Evolutionary conservation across 2,888 invertebrate species (phyloP).

Genomic region (Aphidoletes aphidimyza): DNA sequence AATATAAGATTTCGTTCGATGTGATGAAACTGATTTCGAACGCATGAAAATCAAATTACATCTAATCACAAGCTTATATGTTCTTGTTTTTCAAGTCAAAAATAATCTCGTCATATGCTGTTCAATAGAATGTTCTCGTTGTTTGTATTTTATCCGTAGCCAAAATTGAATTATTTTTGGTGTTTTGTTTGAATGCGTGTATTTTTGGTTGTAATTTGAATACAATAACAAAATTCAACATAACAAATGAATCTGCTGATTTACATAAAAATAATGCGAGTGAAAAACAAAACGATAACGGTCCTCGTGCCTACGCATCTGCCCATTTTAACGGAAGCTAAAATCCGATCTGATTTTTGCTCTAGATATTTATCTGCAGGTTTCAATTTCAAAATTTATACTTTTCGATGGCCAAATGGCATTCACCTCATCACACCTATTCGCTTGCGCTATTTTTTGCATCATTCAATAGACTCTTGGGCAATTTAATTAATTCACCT

Average conservation of each 20-base stretch:
- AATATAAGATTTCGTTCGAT: not conserved
- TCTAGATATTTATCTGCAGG: no score
- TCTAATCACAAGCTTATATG: not conserved
- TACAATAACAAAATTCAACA: not conserved
- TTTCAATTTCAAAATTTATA: not conserved
- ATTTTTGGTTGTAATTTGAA: no score
- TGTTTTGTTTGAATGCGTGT: not conserved
- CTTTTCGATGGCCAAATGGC: slow-evolving; percentile 33
- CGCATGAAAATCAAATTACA: not conserved
- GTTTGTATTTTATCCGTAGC: not conserved
- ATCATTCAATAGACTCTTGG: not conserved
- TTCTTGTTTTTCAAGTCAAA: not conserved
- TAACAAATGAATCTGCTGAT: not conserved
- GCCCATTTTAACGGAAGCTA: no score
- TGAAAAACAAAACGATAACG: not conserved
- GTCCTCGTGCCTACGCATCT: not conserved
- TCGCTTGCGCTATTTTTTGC: not conserved
- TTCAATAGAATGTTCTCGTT: not conserved
- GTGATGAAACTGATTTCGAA: slow-evolving; percentile 17
- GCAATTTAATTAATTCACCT: not conserved
- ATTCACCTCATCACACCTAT: not conserved
- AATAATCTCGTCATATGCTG: not conserved
- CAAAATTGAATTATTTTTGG: slow-evolving; percentile 1
- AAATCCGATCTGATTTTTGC: no score
- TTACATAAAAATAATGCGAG: not conserved